These are phyloP conservation scores for human (Homo sapiens) DNA, from an alignment of 2,113 vertebrate genomes.

Conservation along the genomic window GRCh38 chr2:170421501-170422000, in stretches of 20 bases:
- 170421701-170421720: neutral
- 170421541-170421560: neutral
- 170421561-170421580: neutral
- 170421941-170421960: neutral
- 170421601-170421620: neutral
- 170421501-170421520: neutral
- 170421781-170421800: neutral
- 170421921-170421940: constrained; percentile 34
- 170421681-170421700: neutral
- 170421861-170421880: constrained; percentile 8
- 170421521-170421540: no score
- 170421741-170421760: neutral
- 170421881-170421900: neutral
- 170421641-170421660: neutral
- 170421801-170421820: neutral
- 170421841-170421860: neutral
- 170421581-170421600: neutral
- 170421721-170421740: neutral
- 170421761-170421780: neutral
- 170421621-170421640: no score
- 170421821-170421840: neutral
- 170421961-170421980: neutral
- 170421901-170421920: neutral
- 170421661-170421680: neutral
- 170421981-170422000: neutral